Conservation (phyloP, 1,140 invertebrate species). For the Holcopasites calliopsidis region DNA sequence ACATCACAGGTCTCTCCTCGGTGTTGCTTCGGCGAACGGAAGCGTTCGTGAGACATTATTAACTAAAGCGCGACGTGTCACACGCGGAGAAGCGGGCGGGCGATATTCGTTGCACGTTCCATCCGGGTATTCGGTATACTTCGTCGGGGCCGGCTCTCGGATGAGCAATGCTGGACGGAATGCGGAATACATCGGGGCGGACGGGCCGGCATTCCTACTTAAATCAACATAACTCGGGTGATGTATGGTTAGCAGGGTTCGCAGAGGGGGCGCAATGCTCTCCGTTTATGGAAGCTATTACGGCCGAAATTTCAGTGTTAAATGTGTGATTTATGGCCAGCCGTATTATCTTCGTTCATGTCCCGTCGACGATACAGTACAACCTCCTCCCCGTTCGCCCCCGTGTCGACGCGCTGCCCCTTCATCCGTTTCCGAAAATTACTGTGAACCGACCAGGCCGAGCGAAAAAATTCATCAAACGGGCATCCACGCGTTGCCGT, state of each 20-base stretch:
- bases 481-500: constrained; percentile 25
- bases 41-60: constrained; percentile 12
- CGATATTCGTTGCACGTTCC: constrained; percentile 59
- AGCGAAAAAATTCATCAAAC: constrained; percentile 49
- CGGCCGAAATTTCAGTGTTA: constrained; percentile 65
- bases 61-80: constrained; percentile 1
- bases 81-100: neutral
- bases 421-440: constrained; percentile 40
- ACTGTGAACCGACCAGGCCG: constrained; percentile 43
- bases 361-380: constrained; percentile 59
- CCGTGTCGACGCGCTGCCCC: neutral
- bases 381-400: neutral
- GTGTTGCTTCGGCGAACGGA: too few relatives aligned
- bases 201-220: constrained; percentile 62
- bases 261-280: constrained; percentile 53
- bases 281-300: constrained; percentile 67
- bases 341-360: constrained; percentile 63
- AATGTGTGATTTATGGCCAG: constrained; percentile 64
- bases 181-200: constrained; percentile 59
- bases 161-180: constrained; percentile 61
- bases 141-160: constrained; percentile 54
- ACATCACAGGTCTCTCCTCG: neutral
- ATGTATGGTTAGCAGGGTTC: constrained; percentile 66
- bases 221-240: constrained; percentile 69
- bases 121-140: constrained; percentile 39